phyloP scores from a whole-genome alignment of 92 coral and sea anemone genomes.

The Phymanthus crucifer region DNA sequence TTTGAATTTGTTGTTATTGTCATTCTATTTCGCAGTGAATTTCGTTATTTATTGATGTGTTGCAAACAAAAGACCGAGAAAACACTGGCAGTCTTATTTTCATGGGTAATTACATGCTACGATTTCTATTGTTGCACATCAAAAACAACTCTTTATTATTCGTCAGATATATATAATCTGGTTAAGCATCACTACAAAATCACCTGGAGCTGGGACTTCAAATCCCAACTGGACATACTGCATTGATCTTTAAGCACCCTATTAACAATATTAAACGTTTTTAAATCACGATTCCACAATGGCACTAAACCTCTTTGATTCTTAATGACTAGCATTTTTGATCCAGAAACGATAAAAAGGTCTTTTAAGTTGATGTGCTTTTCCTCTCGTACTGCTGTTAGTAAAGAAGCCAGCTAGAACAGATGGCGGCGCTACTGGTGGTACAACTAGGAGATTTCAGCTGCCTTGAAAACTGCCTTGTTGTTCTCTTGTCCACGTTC shows the following conservation, averaged over 20 bases:
- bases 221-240: neutral
- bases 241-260: neutral
- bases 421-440: constrained; percentile 9
- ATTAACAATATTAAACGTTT: neutral
- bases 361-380: neutral
- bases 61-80: constrained; percentile 28
- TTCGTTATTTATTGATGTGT: constrained; percentile 31
- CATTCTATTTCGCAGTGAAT: constrained; percentile 14
- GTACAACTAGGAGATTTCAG: constrained; percentile 1
- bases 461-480: neutral
- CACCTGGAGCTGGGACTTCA: neutral
- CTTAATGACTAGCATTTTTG: neutral
- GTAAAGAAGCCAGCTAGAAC: neutral
- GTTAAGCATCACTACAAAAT: too few relatives aligned
- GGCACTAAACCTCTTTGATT: neutral
- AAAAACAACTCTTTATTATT: constrained; percentile 21
- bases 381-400: neutral
- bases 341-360: neutral
- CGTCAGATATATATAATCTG: neutral
- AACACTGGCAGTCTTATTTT: constrained; percentile 20
- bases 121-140: constrained; percentile 18
- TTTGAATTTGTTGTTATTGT: constrained; percentile 61
- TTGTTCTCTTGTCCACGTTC: constrained; percentile 1
- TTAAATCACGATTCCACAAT: neutral
- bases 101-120: constrained; percentile 39